Percentiles rank a stretch among this genome's conserved stretches.
Evolutionary conservation across 2,113 vertebrate genomes (phyloP).

Genomic region (Embiotoca jacksoni): DNA sequence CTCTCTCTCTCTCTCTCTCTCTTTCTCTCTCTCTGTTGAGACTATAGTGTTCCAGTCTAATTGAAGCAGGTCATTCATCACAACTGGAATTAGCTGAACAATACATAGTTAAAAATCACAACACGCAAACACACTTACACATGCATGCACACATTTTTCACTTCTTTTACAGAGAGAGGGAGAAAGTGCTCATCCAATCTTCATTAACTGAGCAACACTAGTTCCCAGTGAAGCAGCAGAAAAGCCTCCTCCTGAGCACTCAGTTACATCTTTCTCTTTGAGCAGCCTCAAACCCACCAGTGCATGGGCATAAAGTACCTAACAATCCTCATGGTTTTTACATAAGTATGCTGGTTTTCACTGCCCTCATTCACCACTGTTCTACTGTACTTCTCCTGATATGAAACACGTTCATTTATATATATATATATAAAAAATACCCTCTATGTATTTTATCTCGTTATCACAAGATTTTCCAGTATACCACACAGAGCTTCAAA

Average conservation of each 20-base stretch:
- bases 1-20: background rate
- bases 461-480: too few relatives aligned
- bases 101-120: conserved; percentile 24
- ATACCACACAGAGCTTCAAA: too few relatives aligned
- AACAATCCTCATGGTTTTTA: background rate
- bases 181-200: conserved; percentile 60
- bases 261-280: conserved; percentile 14
- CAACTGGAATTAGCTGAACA: conserved; percentile 38
- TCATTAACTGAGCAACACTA: conserved; percentile 45
- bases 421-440: background rate
- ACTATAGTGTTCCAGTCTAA: conserved; percentile 41
- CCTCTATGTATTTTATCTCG: too few relatives aligned
- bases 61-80: conserved; percentile 60
- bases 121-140: conserved; percentile 11
- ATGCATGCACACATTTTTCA: background rate
- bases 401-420: conserved; percentile 34
- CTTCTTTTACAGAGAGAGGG: background rate
- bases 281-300: conserved; percentile 23
- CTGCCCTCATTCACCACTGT: background rate
- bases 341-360: conserved; percentile 1
- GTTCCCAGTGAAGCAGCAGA: conserved; percentile 36
- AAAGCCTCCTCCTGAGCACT: conserved; percentile 7
- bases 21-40: conserved; percentile 20
- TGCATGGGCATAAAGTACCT: background rate
- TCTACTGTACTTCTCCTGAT: conserved; percentile 3